Base-by-base conservation (phyloP, 2,113 vertebrate species). In the Coracopsis vasa region DNA sequence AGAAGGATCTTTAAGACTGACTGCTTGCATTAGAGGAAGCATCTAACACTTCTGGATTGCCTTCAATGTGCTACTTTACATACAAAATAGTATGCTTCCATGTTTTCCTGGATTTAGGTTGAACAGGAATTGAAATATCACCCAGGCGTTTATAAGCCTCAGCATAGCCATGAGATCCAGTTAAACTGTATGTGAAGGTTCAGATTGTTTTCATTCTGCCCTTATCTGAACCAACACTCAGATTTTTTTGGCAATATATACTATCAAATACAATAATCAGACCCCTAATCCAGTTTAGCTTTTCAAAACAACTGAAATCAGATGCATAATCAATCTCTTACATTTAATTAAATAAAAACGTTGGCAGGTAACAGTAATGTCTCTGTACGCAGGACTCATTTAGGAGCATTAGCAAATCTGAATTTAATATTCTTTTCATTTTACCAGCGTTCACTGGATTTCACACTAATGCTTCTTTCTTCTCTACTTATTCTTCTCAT, bases 341-440 rank as follows among this genome's bases (percentile, higher is more conserved):
- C 39, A 90, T 92, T 81, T 90, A 94, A 96, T 96, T 94, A 95
- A 94, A 96, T 95, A 92, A 94, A 91, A 94, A 70, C 0, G 3
- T 86, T 92, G 93, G 61, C 88, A 94, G 81, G 92, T 96, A 94
- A 85, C 88, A 86, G 65, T 39, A 92, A 94, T 47, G n/a, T 64
- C 90, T 92, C 79, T 79, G 47, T 81, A 87, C 3, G 9, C 44
- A 80, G 53, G 41, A 72, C 75, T 96, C 86, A 94, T 96, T 96
- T 96, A 92, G 69, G 82, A 95, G 56, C 88, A 95, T 95, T 95
- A 97, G 62, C 72, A 80, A 96, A 87, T 77, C 35, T 4, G 21
- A 94, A 97, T 95, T 95, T 95, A 94, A 95, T 96, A 94, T 95
- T 96, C 86, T 91, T 90, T 96, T 96, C 90, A 91, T 95, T 97